Evolutionary conservation across 2,113 vertebrate species (phyloP).

Genomic region (Tiliqua scincoides): DNA sequence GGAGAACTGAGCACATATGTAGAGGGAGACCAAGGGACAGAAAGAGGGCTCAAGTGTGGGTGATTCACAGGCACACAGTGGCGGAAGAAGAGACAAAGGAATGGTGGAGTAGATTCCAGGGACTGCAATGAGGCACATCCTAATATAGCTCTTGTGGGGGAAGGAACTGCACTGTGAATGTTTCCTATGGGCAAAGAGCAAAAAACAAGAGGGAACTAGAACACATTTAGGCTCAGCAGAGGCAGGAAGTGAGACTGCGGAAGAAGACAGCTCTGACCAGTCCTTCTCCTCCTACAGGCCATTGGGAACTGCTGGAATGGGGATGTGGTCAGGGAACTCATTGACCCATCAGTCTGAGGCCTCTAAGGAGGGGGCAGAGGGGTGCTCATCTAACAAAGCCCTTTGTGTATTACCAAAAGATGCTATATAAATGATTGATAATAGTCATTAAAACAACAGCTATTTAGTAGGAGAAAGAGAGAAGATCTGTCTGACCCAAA

Average conservation of each 20-base stretch:
- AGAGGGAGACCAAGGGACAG: too few relatives aligned
- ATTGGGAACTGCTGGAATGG: not conserved
- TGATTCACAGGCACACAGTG: too few relatives aligned
- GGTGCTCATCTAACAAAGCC: not conserved
- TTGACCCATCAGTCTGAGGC: not conserved
- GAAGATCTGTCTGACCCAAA: rapidly evolving
- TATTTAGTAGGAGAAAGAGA: rapidly evolving
- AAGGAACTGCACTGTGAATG: not conserved
- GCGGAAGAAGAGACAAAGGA: not conserved
- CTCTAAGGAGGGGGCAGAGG: too few relatives aligned
- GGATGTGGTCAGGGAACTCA: not conserved
- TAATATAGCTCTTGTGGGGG: not conserved
- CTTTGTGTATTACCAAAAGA: not conserved
- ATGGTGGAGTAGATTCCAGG: too few relatives aligned
- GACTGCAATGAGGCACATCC: not conserved
- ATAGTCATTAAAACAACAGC: not conserved
- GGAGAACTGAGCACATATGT: too few relatives aligned
- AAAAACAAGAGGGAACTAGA: not conserved
- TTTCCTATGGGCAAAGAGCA: not conserved
- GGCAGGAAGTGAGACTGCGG: not conserved
- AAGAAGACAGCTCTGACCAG: not conserved
- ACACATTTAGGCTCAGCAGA: too few relatives aligned
- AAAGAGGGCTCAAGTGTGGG: too few relatives aligned
- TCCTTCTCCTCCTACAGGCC: not conserved
- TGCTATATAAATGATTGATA: not conserved